Evolutionary conservation across 2,888 invertebrate genomes (phyloP), one percentile per base, ranked within the genome.

Genomic region (Amphipyra tragopoginis): DNA sequence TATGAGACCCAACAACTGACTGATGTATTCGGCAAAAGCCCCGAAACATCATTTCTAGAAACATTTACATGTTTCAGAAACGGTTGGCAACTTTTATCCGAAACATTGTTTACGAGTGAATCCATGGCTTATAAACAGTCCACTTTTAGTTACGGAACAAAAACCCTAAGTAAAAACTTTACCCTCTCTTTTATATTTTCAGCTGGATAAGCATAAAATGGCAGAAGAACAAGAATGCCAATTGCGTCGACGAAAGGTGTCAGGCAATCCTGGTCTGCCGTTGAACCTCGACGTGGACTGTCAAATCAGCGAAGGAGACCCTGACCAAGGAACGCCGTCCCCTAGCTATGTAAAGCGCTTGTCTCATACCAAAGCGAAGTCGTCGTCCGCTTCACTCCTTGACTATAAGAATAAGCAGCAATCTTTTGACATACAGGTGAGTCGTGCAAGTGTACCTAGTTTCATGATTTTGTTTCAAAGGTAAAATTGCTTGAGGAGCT

Each of bases 341-440:
- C 94, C 94, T 0, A 86, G 92, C 72, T 89, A 87, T 64, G 81
- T 85, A 47, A 89, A 86, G 71, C 86, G 90, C 13, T 83, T 86
- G n/a, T 83, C 90, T 6, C 86, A 86, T n/a, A 73, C 73, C 6
- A 79, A 79, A 66, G 70, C 66, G 42, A 73, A 82, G 44, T 86
- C 82, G 6, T 85, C 88, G 33, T 86, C 91, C 1, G 85, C 90
- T 39, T 87, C 92, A 4, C 80, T 94, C 8, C 79, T 88, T 14
- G 93, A 95, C 54, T 95, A 91, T 77, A 91, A 94, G 74, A 94
- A 93, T 81, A 94, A 94, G 63, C 94, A 94, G 72, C 93, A 92
- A 75, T 94, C 94, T 5, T 94, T 95, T 81, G 95, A 95, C 75
- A 91, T 95, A 70, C 94, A 94, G 86, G 94, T 94, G 74, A 62